These are phyloP conservation scores for Drosophila nigrodunni DNA, from an alignment of 1,140 invertebrate species.

Conservation along the genomic window DNA sequence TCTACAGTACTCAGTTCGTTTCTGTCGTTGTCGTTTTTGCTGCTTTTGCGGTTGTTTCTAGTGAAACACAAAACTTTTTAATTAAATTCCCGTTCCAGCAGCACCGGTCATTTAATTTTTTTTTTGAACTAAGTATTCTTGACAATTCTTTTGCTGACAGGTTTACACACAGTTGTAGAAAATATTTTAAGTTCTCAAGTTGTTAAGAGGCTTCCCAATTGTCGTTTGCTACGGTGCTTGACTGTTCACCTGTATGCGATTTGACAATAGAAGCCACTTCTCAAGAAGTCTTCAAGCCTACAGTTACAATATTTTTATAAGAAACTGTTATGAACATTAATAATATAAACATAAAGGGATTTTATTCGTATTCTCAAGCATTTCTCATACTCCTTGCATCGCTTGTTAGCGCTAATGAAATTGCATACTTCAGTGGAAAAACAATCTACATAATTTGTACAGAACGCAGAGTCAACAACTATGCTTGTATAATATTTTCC, in stretches of 20 bases:
- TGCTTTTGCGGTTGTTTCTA: constrained; percentile 31
- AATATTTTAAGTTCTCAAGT: constrained; percentile 54
- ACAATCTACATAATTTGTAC: constrained; percentile 24
- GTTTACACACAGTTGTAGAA: constrained; percentile 62
- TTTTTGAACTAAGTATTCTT: constrained; percentile 16
- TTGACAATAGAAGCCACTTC: background rate
- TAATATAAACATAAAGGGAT: background rate
- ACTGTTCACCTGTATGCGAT: background rate
- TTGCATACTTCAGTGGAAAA: constrained; percentile 24
- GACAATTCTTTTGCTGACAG: constrained; percentile 49
- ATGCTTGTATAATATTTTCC: constrained; percentile 3
- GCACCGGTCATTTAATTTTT: constrained; percentile 46
- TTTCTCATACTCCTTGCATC: background rate
- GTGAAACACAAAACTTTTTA: constrained; percentile 70
- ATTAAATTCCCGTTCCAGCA: constrained; percentile 67
- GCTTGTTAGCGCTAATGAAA: constrained; percentile 20
- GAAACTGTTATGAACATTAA: background rate
- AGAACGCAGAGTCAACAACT: constrained; percentile 25
- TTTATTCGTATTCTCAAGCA: too few relatives aligned
- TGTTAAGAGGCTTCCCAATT: constrained; percentile 29
- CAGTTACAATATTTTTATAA: background rate
- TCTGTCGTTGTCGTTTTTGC: constrained; percentile 27
- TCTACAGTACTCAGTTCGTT: constrained; percentile 17
- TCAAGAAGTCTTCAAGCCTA: background rate
- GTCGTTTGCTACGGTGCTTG: background rate